Conservation (phyloP, 1,140 invertebrate genomes). For the Helicoverpa zea region DNA sequence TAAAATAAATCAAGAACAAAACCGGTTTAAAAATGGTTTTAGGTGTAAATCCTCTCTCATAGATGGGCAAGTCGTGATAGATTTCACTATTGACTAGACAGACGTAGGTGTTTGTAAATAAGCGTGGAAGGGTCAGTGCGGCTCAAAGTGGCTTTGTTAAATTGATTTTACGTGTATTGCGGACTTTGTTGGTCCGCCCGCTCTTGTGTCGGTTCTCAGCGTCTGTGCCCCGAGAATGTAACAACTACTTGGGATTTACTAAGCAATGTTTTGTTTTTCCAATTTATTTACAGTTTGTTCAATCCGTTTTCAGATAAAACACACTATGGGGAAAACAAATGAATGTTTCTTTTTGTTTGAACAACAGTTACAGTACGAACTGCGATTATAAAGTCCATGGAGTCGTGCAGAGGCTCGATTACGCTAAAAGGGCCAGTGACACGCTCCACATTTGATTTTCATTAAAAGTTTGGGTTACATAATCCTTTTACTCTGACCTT, state of each 20-base stretch:
- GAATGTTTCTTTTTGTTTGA: neutral
- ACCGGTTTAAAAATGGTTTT: too few species aligned
- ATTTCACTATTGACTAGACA: slow-evolving; percentile 34
- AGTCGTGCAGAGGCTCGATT: neutral
- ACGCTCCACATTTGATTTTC: slow-evolving; percentile 23
- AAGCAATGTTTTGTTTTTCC: slow-evolving; percentile 52
- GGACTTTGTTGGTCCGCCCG: slow-evolving; percentile 65
- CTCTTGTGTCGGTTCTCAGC: slow-evolving; percentile 54
- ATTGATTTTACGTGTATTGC: slow-evolving; percentile 86
- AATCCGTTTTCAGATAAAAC: slow-evolving; percentile 33
- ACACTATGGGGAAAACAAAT: neutral
- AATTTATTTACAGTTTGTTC: slow-evolving; percentile 35
- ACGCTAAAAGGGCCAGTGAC: slow-evolving; percentile 26
- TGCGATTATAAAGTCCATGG: neutral
- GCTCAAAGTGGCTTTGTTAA: slow-evolving; percentile 80
- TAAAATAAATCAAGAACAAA: too few species aligned
- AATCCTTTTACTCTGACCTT: slow-evolving; percentile 26
- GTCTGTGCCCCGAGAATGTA: slow-evolving; percentile 48
- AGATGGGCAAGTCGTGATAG: slow-evolving; percentile 27
- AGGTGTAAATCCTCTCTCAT: neutral
- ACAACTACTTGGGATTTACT: slow-evolving; percentile 56
- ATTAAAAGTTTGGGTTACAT: slow-evolving; percentile 24
- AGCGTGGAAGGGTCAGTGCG: slow-evolving; percentile 72
- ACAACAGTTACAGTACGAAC: slow-evolving; percentile 15
- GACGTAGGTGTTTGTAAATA: slow-evolving; percentile 59